These are phyloP conservation scores for Pogona vitticeps DNA, from an alignment of 2,113 vertebrate species.

Conservation along the genomic window DNA sequence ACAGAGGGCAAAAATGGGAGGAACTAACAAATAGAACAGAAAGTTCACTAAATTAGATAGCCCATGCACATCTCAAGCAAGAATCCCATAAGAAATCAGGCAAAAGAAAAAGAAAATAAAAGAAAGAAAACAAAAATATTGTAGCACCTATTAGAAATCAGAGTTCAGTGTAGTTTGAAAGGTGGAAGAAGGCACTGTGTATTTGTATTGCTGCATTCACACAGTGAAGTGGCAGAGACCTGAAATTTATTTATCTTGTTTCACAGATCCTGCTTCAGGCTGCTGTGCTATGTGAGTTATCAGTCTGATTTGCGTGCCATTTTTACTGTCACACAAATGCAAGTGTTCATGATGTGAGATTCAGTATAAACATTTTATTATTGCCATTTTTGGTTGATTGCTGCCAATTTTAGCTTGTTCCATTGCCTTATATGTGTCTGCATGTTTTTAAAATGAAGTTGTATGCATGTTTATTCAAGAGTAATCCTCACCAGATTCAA, in stretches of 20 bases:
- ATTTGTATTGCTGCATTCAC: neutral
- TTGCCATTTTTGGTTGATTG: constrained; percentile 24
- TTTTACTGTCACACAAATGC: neutral
- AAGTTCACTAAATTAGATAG: neutral
- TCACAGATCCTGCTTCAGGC: neutral
- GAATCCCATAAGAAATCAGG: too few species aligned
- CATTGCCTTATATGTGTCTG: constrained; percentile 1
- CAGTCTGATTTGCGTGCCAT: neutral
- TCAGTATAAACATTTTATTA: neutral
- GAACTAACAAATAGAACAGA: neutral
- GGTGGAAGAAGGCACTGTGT: neutral
- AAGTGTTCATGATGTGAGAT: neutral
- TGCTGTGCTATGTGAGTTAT: neutral
- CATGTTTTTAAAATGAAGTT: neutral
- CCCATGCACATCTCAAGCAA: too few species aligned
- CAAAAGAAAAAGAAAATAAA: too few species aligned
- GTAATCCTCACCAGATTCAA: neutral
- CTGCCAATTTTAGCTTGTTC: constrained; percentile 14
- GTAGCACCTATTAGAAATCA: too few species aligned
- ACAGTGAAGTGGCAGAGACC: neutral
- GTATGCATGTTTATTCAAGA: neutral
- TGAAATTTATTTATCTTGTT: too few species aligned
- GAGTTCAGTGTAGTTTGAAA: neutral
- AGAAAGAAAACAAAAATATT: too few species aligned
- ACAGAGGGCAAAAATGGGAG: neutral